A percentile compares a stretch with the other conserved stretches of the same genome.
phyloP scores from a whole-genome alignment of 2,888 invertebrate genomes.

The Drymonia ruficornis region DNA sequence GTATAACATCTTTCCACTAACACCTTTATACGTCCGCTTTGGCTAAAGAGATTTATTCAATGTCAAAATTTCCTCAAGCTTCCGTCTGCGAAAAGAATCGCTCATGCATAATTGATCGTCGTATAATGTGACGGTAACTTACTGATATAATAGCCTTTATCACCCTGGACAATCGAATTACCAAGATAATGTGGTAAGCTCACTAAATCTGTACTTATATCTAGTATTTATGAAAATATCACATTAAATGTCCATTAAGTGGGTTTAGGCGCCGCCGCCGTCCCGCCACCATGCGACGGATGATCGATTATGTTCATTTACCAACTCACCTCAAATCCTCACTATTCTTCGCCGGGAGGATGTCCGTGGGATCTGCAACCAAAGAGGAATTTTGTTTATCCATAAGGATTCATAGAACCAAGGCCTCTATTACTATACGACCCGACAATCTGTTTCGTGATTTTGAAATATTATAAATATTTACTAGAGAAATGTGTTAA shows the following conservation, averaged over 20 bases:
- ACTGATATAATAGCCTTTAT: not conserved
- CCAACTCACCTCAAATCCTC: conserved; percentile 71
- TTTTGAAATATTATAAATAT: too few species aligned
- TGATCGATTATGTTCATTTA: conserved; percentile 44
- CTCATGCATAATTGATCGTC: conserved; percentile 4
- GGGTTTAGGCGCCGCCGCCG: conserved; percentile 20
- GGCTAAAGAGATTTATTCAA: too few species aligned
- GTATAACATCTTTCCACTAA: too few species aligned
- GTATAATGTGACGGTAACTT: not conserved
- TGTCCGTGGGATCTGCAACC: conserved; percentile 60
- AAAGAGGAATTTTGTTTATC: conserved; percentile 23
- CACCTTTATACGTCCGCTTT: too few species aligned
- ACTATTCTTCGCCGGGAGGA: conserved; percentile 42
- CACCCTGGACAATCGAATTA: not conserved
- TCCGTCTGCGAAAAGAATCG: not conserved
- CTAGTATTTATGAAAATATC: conserved; percentile 31
- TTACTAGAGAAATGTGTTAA: too few species aligned
- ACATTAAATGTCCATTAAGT: conserved; percentile 58
- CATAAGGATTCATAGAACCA: not conserved
- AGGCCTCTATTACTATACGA: too few species aligned
- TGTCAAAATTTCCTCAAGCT: too few species aligned
- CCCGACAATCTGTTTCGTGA: too few species aligned
- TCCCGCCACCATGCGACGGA: conserved; percentile 17
- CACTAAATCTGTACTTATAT: conserved; percentile 10
- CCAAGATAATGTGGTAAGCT: not conserved